Evolutionary conservation across 2,888 invertebrate genomes (phyloP).

Genomic region (Erebia aethiops): DNA sequence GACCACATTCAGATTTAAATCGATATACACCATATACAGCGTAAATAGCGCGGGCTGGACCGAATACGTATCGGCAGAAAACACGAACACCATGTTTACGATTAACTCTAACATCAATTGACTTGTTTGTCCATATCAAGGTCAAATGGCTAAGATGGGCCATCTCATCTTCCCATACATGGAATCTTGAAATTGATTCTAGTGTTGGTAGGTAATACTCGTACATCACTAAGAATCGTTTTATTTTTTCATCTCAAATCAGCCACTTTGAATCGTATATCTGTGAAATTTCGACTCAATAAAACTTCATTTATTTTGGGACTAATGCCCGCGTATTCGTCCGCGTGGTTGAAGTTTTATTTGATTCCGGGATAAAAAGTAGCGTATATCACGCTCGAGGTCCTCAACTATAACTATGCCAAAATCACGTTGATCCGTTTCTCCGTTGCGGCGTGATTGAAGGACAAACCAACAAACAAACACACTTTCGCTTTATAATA

Average conservation of each 20-base stretch:
- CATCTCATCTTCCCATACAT: slow-evolving; percentile 51
- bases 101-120: slow-evolving; percentile 39
- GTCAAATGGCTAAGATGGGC: slow-evolving; percentile 52
- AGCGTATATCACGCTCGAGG: too few relatives aligned
- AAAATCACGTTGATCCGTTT: too few relatives aligned
- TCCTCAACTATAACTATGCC: too few relatives aligned
- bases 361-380: too few relatives aligned
- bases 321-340: too few relatives aligned
- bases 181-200: slow-evolving; percentile 50
- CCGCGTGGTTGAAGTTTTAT: too few relatives aligned
- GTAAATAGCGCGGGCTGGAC: slow-evolving; percentile 21
- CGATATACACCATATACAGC: slow-evolving; percentile 17
- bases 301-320: too few relatives aligned
- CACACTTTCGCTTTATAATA: too few relatives aligned
- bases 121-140: slow-evolving; percentile 49
- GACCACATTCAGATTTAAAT: not conserved
- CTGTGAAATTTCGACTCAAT: too few relatives aligned
- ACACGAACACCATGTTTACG: slow-evolving; percentile 34
- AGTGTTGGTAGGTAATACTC: slow-evolving; percentile 26
- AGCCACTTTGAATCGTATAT: not conserved
- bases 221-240: slow-evolving; percentile 25
- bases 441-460: too few relatives aligned
- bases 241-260: not conserved
- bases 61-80: slow-evolving; percentile 35
- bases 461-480: too few relatives aligned